Percentiles rank a stretch among this genome's conserved stretches.
phyloP scores from a whole-genome alignment of 2,797 vertebrate species.

The Pseudopleuronectes americanus region DNA sequence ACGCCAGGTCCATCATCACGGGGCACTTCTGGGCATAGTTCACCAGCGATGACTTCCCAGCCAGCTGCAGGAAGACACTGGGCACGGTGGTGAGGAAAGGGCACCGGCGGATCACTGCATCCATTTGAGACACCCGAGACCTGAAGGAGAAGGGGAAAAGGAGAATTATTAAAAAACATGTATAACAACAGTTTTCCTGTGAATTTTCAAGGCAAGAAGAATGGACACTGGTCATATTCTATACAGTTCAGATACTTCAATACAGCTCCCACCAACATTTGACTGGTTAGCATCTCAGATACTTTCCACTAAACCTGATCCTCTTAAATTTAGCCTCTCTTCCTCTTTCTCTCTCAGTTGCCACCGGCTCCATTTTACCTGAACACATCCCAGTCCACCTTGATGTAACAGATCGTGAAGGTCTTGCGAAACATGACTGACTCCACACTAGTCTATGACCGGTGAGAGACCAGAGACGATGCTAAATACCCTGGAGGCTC shows the following conservation, averaged over 20 bases:
- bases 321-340: neutral
- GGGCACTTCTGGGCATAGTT: slow-evolving; percentile 90
- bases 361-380: slow-evolving; percentile 38
- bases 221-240: too few relatives aligned
- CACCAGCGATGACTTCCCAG: slow-evolving; percentile 84
- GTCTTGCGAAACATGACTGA: slow-evolving; percentile 62
- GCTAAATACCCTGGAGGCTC: slow-evolving; percentile 4
- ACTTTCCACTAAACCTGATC: neutral
- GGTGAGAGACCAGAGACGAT: slow-evolving; percentile 33
- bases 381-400: slow-evolving; percentile 57
- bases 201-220: neutral
- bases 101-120: slow-evolving; percentile 85
- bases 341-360: neutral
- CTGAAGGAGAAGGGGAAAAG: slow-evolving; percentile 22
- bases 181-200: neutral
- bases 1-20: slow-evolving; percentile 88
- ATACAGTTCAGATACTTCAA: slow-evolving; percentile 1
- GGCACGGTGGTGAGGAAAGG: slow-evolving; percentile 90
- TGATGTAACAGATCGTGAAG: slow-evolving; percentile 47
- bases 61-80: slow-evolving; percentile 89
- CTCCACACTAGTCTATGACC: slow-evolving; percentile 1
- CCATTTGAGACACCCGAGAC: slow-evolving; percentile 78
- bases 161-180: neutral
- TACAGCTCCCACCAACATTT: neutral
- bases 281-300: neutral